Evolutionary conservation across 2,113 vertebrate genomes (phyloP).

Genomic region (Felis chaus): DNA sequence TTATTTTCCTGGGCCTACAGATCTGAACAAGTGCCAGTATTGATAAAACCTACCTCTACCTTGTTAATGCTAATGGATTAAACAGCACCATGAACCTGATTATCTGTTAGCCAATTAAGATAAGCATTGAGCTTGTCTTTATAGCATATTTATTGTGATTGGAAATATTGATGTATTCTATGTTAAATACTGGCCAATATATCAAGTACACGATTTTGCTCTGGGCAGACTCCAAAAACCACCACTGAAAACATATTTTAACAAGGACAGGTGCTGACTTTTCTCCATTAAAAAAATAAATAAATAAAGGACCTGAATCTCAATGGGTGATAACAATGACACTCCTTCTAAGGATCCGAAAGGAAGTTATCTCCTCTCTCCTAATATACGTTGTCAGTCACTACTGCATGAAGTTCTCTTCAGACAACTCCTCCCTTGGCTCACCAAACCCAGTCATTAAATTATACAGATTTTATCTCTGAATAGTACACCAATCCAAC

Average conservation of each 20-base stretch:
- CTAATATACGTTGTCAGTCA: not conserved
- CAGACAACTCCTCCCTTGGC: not conserved
- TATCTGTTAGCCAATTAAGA: constrained; percentile 89
- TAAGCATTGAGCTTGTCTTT: constrained; percentile 84
- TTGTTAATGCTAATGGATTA: constrained; percentile 87
- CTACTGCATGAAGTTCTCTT: not conserved
- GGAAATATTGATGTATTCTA: constrained; percentile 83
- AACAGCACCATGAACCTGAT: constrained; percentile 81
- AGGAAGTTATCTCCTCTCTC: constrained; percentile 10
- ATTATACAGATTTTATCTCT: constrained; percentile 42
- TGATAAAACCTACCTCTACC: constrained; percentile 85
- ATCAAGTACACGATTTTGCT: constrained; percentile 34
- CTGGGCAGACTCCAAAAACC: constrained; percentile 52
- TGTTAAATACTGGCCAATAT: constrained; percentile 76
- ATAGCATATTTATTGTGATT: constrained; percentile 87
- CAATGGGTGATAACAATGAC: not conserved
- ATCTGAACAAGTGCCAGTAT: constrained; percentile 85
- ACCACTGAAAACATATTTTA: constrained; percentile 36
- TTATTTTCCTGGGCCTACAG: constrained; percentile 83
- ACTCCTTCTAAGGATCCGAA: constrained; percentile 10
- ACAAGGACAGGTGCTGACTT: constrained; percentile 35
- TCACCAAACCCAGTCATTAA: not conserved
- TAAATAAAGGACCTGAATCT: not conserved
- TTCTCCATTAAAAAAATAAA: not conserved
- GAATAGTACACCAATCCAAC: not conserved